These are phyloP conservation scores for Urophycis tenuis DNA, from an alignment of 2,797 vertebrate species.

Conservation along the genomic window DNA sequence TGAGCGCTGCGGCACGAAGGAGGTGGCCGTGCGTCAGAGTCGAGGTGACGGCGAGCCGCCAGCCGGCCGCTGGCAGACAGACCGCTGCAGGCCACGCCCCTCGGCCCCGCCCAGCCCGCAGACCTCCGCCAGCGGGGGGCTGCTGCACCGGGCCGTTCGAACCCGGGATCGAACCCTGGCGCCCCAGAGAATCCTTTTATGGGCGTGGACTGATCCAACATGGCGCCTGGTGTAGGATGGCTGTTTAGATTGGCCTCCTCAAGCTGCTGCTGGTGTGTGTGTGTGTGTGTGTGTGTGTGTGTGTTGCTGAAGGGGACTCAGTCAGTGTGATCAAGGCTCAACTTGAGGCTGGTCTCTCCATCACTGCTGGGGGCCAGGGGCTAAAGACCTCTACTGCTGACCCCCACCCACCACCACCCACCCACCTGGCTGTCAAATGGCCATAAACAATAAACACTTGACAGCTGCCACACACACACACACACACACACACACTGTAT, in stretches of 20 bases:
- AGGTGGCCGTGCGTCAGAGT: neutral
- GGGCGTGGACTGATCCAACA: neutral
- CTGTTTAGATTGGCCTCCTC: neutral
- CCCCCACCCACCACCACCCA: neutral
- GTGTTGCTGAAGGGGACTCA: neutral
- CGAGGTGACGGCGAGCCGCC: neutral
- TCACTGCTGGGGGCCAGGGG: slow-evolving; percentile 25
- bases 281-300: no score
- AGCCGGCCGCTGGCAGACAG: neutral
- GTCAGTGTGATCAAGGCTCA: slow-evolving; percentile 33
- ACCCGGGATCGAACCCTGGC: no score
- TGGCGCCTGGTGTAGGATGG: neutral
- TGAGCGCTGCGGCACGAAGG: neutral
- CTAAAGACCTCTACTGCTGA: neutral
- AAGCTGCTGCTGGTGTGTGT: no score
- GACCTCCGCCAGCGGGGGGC: no score
- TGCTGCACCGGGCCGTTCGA: no score
- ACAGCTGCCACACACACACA: neutral
- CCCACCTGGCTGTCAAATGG: neutral
- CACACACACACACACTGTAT: neutral
- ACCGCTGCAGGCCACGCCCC: neutral
- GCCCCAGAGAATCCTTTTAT: neutral
- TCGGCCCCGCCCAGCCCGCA: neutral
- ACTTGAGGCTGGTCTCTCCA: slow-evolving; percentile 19
- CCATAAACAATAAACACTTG: neutral